Base-by-base conservation (phyloP, 2,113 vertebrate species). In the Antennarius striatus region DNA sequence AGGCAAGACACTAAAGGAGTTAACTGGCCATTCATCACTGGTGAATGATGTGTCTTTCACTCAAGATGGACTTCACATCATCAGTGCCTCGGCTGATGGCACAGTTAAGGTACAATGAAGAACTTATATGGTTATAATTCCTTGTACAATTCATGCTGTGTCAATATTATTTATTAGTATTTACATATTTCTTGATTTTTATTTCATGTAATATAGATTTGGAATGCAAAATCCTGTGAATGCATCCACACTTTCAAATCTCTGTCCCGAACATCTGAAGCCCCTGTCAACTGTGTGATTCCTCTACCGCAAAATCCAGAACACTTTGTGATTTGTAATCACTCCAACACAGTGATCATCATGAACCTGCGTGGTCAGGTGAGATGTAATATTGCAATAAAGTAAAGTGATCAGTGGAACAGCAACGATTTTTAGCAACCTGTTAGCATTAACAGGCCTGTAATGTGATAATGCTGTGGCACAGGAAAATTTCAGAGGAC, bases 361-460 rank as follows among this genome's bases (percentile, higher is more conserved):
- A 95, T 99, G 95, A 98, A 94, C 91, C 96, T 96, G 94, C 94
- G 94, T 56, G 98, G 97, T 10, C 96, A 99, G 72, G 98, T 99
- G 89, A 85, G 94, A 50, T 5, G 5, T 29, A 55, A 30, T 15
- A 13, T 36, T 36, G 3, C 32, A 36, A 5, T 36, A 36, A 36
- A 36, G 7, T 5, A 36, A 36, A 36, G 3, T 36, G 7, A 36
- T 5, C 4, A 36, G 7, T 5, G 32, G 32, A 36, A 7, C 32
- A 36, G 32, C 32, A 36, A 36, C 32, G 32, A 36, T 36, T 36
- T 36, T 36, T 5, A 36, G 32, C 7, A 36, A 36, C 32, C 32
- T 36, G 7, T 7, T 36, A 36, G 32, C 32, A 36, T 36, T 36
- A 36, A 7, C 32, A 36, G 32, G 32, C 7, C 7, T 36, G 7